Evolutionary conservation across 2,888 invertebrate genomes (phyloP).

Genomic region (Ectemnius cavifrons): DNA sequence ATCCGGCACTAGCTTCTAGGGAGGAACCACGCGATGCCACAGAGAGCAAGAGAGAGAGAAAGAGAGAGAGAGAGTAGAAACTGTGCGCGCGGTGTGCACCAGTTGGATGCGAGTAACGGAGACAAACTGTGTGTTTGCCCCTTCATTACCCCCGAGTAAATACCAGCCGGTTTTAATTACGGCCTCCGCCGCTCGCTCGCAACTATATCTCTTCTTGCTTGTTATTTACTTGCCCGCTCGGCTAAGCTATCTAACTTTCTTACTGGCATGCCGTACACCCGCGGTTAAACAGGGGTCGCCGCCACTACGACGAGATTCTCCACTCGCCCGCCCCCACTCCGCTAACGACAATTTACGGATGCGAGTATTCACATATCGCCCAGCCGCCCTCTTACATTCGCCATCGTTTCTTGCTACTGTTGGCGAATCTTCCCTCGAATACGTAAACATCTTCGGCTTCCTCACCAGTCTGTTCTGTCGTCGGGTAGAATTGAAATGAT

Average conservation of each 20-base stretch:
- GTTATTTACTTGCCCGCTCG: conserved; percentile 72
- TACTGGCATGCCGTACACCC: conserved; percentile 42
- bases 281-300: conserved; percentile 65
- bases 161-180: conserved; percentile 77
- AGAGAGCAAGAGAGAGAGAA: background rate
- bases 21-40: background rate
- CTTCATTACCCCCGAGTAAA: conserved; percentile 76
- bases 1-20: too few species aligned
- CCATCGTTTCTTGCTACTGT: too few species aligned
- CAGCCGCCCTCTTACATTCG: background rate
- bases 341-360: background rate
- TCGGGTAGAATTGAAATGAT: too few species aligned
- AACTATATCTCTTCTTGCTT: conserved; percentile 72
- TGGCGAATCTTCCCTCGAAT: too few species aligned
- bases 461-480: too few species aligned
- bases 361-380: background rate
- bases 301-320: conserved; percentile 51
- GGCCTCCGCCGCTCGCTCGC: conserved; percentile 58
- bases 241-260: conserved; percentile 69
- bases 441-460: too few species aligned
- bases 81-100: conserved; percentile 22
- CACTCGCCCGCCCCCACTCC: conserved; percentile 15
- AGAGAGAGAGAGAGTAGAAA: background rate
- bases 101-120: conserved; percentile 70
- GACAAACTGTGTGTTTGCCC: conserved; percentile 76